These are phyloP conservation scores for Vanessa tameamea DNA, from an alignment of 1,140 invertebrate genomes.

Conservation along the genomic window DNA sequence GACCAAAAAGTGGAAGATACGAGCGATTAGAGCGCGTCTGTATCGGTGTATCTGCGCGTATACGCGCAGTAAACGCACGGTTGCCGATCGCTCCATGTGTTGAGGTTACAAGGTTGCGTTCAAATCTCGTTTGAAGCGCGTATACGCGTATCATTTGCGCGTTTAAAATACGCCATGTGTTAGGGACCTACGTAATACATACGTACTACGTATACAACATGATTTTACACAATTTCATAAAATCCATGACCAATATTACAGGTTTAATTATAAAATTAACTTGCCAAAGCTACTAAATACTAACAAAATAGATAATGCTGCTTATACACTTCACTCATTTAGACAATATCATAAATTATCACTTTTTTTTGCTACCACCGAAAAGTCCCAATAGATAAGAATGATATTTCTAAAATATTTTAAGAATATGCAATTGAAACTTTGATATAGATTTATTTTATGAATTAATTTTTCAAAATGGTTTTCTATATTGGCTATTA, in stretches of 20 bases:
- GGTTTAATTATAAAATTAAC: conserved; percentile 10
- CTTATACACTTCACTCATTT: background rate
- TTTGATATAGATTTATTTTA: background rate
- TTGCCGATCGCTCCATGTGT: no score
- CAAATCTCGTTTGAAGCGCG: no score
- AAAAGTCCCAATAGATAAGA: conserved; percentile 19
- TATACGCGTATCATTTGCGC: no score
- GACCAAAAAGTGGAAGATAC: no score
- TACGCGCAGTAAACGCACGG: no score
- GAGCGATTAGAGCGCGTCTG: no score
- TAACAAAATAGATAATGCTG: background rate
- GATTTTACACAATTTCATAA: background rate
- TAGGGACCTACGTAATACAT: background rate
- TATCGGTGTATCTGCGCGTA: no score
- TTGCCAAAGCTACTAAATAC: conserved; percentile 35
- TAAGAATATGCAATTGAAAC: background rate
- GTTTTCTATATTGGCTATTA: conserved; percentile 6
- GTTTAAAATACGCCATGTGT: no score
- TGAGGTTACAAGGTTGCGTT: no score
- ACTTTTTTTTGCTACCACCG: conserved; percentile 23
- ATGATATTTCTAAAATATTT: conserved; percentile 11
- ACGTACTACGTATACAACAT: background rate
- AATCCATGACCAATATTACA: conserved; percentile 18
- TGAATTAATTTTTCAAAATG: background rate
- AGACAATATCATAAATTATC: background rate